phyloP scores from a whole-genome alignment of 1,140 invertebrate genomes.

The Drosophila lacteicornis region DNA sequence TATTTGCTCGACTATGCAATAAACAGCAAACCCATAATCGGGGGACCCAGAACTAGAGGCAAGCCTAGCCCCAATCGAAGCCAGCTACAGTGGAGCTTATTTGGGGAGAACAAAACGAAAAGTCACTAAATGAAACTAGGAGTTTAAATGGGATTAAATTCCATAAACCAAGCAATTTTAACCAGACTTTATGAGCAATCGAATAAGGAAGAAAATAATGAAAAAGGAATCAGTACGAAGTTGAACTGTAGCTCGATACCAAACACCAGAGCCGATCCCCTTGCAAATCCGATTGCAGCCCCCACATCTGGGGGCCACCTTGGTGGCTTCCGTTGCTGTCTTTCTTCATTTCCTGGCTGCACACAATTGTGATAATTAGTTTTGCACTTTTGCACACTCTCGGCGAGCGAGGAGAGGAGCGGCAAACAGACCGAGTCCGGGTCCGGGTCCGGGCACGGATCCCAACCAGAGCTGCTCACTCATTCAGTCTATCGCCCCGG shows the following conservation, averaged over 20 bases:
- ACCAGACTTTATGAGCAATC: no score
- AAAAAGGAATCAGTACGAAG: not conserved
- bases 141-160: not conserved
- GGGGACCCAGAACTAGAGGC: slow-evolving; percentile 32
- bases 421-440: not conserved
- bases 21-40: slow-evolving; percentile 72
- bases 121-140: not conserved
- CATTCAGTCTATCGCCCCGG: slow-evolving; percentile 36
- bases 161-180: not conserved
- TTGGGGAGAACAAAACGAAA: not conserved
- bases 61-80: slow-evolving; percentile 10
- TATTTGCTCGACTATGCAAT: slow-evolving; percentile 75
- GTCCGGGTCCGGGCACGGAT: slow-evolving; percentile 9
- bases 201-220: not conserved
- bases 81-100: slow-evolving; percentile 7
- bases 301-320: slow-evolving; percentile 56
- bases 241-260: slow-evolving; percentile 13
- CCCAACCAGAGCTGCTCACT: slow-evolving; percentile 38
- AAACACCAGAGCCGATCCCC: slow-evolving; percentile 16
- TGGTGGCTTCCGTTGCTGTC: slow-evolving; percentile 81
- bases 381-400: slow-evolving; percentile 75
- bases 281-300: slow-evolving; percentile 31
- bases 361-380: slow-evolving; percentile 83
- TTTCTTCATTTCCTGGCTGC: slow-evolving; percentile 80
- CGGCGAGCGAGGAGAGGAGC: not conserved